Conservation (phyloP, 2,888 invertebrate genomes). For the Apamea monoglypha region DNA sequence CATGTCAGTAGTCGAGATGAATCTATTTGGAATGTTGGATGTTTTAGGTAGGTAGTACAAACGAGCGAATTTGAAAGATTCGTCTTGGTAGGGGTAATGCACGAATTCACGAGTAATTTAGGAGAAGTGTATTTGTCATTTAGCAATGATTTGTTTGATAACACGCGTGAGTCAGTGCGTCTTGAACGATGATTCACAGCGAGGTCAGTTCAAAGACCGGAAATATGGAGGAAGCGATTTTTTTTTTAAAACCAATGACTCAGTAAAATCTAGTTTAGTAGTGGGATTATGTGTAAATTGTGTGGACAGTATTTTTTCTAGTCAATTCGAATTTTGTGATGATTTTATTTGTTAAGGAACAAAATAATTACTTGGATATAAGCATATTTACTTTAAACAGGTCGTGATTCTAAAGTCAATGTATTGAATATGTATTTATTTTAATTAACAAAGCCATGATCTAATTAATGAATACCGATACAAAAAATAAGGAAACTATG, state of each 20-base stretch:
- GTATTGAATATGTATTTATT: conserved; percentile 40
- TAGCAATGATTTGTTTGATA: conserved; percentile 76
- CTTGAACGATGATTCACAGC: conserved; percentile 66
- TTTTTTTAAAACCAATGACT: conserved; percentile 68
- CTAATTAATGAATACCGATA: conserved; percentile 33
- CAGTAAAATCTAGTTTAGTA: conserved; percentile 57
- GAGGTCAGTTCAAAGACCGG: conserved; percentile 69
- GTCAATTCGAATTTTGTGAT: conserved; percentile 33
- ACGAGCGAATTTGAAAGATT: conserved; percentile 55
- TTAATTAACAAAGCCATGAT: conserved; percentile 24
- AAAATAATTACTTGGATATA: neutral
- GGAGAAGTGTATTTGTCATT: conserved; percentile 67
- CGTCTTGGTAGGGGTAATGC: conserved; percentile 58
- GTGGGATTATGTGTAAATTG: conserved; percentile 50
- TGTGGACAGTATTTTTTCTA: conserved; percentile 48
- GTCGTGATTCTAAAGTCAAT: conserved; percentile 36
- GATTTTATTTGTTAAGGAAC: conserved; percentile 12
- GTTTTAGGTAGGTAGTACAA: conserved; percentile 30
- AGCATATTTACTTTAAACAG: conserved; percentile 6
- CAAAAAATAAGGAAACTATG: conserved; percentile 46
- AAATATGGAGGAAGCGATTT: conserved; percentile 69
- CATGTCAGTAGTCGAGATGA: conserved; percentile 55
- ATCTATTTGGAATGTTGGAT: conserved; percentile 47
- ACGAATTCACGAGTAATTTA: conserved; percentile 60
- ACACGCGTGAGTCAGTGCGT: conserved; percentile 74